Evolutionary conservation across 2,888 invertebrate genomes (phyloP).

Genomic region (Papilio elwesi): DNA sequence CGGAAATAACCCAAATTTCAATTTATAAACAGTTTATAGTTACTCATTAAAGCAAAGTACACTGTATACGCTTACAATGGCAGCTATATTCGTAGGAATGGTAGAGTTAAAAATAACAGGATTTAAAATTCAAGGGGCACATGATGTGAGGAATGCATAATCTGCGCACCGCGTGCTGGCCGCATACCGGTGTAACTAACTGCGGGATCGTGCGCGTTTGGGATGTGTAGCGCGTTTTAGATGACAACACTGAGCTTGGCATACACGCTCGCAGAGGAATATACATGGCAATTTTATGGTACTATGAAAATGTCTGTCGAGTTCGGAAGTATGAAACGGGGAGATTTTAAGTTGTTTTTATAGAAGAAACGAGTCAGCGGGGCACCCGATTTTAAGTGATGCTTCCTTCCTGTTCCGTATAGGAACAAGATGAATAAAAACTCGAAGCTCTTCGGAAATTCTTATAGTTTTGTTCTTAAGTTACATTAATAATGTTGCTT

Average conservation of each 20-base stretch:
- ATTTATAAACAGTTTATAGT: background rate
- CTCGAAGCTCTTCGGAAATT: too few relatives aligned
- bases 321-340: too few relatives aligned
- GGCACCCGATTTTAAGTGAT: too few relatives aligned
- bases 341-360: too few relatives aligned
- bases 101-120: slow-evolving; percentile 21
- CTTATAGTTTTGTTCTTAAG: too few relatives aligned
- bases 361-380: too few relatives aligned
- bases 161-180: slow-evolving; percentile 18
- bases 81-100: background rate
- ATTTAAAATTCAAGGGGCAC: slow-evolving; percentile 31
- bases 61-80: background rate
- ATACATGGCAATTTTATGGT: background rate
- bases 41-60: background rate
- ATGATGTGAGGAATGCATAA: slow-evolving; percentile 35
- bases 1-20: slow-evolving; percentile 8
- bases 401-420: too few relatives aligned
- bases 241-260: background rate
- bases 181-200: slow-evolving; percentile 19
- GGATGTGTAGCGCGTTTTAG: slow-evolving; percentile 8
- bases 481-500: too few relatives aligned
- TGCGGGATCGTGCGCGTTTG: background rate
- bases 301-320: background rate
- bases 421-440: too few relatives aligned
- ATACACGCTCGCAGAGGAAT: background rate